Base-by-base conservation (phyloP, 2,797 vertebrate species). In the Rhynchotus rufescens region DNA sequence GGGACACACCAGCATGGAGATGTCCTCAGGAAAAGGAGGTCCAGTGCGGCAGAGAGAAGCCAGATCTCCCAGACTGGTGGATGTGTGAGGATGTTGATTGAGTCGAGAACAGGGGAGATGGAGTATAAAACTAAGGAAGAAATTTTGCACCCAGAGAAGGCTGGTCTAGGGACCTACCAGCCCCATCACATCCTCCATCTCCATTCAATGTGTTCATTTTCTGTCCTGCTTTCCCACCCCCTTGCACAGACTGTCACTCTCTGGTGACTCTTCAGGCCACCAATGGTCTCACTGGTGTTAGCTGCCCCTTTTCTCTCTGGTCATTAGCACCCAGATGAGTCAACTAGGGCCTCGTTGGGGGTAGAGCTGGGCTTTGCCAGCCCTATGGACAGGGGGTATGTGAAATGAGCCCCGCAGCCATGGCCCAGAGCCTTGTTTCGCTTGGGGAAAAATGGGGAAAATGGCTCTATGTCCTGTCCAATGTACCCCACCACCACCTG, bases 1-100 rank as follows among this genome's bases (percentile, higher is more conserved):
- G 44, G 26, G 32, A 32, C 54, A 26, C 3, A 26, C 38, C 26
- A 65, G 26, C 8, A 9, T 0, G 2, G 56, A 16, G 47, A 74
- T 6, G 4, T 7, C 34, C 25, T 4, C 15, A 30, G 71, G 19
- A 36, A 65, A 21, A 5, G 1, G 14, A 32, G 2, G 1, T 4
- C 38, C 64, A 16, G 14, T 19, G 52, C 52, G 6, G 28, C 52
- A 54, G 15, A 54, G 52, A 30, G 74, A 60, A 44, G 9, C 23
- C 26, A 52, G 59, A 21, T 49, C 5, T 57, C 52, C 26, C 57
- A 44, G 54, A 1, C 8, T 22, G 45, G 42, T 47, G 45, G 6
- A 2, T 20, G 32, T 2, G 15, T 1, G 3, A 4, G 34, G 10
- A 6, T 13, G 52, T 21, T 68, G 51, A 25, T 45, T 56, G 61